These are phyloP conservation scores for Cydia splendana DNA, from an alignment of 1,140 invertebrate species.

Conservation along the genomic window DNA sequence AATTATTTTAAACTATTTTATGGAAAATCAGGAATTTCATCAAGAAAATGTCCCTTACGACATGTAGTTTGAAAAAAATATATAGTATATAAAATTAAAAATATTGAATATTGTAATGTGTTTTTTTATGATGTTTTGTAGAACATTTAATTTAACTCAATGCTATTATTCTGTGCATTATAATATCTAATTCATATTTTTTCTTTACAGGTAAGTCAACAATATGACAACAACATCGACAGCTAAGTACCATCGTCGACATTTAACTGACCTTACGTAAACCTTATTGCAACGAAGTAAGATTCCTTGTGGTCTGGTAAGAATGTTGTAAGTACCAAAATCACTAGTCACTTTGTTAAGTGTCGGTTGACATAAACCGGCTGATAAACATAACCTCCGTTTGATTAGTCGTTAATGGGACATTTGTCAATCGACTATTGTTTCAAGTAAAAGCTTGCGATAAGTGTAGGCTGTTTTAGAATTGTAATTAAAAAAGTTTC, in stretches of 20 bases:
- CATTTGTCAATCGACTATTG: not conserved
- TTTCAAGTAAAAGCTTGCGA: not conserved
- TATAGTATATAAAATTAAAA: no score
- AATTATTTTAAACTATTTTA: no score
- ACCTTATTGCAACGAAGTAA: not conserved
- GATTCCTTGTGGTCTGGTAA: no score
- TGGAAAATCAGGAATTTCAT: no score
- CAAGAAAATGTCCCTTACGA: no score
- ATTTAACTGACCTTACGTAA: not conserved
- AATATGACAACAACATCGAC: not conserved
- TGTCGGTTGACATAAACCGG: not conserved
- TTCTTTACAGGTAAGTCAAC: not conserved
- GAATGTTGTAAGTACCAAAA: no score
- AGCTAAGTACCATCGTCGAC: not conserved
- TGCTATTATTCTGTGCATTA: not conserved
- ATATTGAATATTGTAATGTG: no score
- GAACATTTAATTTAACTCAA: no score
- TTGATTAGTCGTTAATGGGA: not conserved
- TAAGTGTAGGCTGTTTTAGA: not conserved
- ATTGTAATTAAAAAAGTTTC: no score
- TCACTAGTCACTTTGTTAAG: constrained; percentile 1
- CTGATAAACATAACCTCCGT: not conserved
- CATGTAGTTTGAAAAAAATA: no score
- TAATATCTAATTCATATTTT: not conserved
- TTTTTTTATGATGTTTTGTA: no score